These are phyloP conservation scores for Melanerpes formicivorus DNA, from an alignment of 2,113 vertebrate species.

Conservation along the genomic window DNA sequence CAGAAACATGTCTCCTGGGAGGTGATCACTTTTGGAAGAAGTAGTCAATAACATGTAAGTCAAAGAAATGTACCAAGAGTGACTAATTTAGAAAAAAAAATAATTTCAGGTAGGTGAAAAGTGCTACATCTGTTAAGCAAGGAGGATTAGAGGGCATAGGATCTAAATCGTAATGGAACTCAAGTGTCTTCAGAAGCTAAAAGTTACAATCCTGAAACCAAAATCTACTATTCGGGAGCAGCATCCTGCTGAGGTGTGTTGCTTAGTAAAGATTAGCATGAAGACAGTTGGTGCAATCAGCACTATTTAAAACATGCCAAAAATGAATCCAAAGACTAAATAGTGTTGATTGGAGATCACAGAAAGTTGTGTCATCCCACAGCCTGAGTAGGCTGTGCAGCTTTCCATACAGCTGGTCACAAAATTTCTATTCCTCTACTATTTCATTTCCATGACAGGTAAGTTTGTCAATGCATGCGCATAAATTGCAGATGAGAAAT, in stretches of 20 bases:
- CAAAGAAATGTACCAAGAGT: background rate
- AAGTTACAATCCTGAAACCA: background rate
- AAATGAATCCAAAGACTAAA: conserved; percentile 20
- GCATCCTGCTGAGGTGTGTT: background rate
- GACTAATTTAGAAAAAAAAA: background rate
- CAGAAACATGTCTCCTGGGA: background rate
- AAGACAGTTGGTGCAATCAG: conserved; percentile 35
- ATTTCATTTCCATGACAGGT: background rate
- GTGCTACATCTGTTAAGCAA: background rate
- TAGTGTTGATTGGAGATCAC: conserved; percentile 13
- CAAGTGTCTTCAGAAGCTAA: background rate
- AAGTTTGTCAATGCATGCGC: background rate
- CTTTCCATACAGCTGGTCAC: conserved; percentile 9
- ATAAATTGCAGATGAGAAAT: background rate
- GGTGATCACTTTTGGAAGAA: background rate
- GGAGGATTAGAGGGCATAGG: background rate
- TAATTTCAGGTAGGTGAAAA: background rate
- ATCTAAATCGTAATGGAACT: background rate
- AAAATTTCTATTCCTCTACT: background rate
- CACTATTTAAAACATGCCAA: background rate
- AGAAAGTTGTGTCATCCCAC: background rate
- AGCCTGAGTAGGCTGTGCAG: background rate
- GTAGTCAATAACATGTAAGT: background rate
- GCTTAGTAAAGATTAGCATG: conserved; percentile 6
- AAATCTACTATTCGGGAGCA: background rate